Percentiles rank a stretch among this genome's conserved stretches.
phyloP scores from a whole-genome alignment of 2,113 vertebrate species.

The Dipodomys merriami region DNA sequence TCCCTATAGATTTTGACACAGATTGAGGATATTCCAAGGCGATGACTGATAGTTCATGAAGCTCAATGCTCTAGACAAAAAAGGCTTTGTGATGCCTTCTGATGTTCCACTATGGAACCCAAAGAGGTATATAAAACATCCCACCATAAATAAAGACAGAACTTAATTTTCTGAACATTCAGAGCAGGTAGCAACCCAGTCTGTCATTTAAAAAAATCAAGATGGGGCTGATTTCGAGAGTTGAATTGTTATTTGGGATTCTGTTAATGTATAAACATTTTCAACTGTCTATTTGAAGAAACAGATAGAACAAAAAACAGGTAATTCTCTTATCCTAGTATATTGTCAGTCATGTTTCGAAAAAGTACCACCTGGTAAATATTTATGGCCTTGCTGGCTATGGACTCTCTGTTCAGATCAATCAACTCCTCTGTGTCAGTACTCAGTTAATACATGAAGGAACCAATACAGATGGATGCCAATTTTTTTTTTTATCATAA shows the following conservation, averaged over 20 bases:
- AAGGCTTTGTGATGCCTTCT: not conserved
- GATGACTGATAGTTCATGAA: not conserved
- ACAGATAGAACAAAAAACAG: slow-evolving; percentile 16
- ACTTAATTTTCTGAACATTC: not conserved
- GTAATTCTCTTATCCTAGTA: not conserved
- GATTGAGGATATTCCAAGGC: not conserved
- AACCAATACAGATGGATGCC: not conserved
- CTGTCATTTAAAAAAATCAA: not conserved
- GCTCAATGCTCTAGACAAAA: not conserved
- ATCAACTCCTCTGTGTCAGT: not conserved
- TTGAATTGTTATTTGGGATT: not conserved
- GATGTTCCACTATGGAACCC: too few species aligned
- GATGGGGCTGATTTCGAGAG: not conserved
- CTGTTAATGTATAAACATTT: not conserved
- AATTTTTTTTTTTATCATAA: not conserved
- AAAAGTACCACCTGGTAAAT: not conserved
- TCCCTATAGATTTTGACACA: not conserved
- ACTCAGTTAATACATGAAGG: not conserved
- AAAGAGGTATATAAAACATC: too few species aligned
- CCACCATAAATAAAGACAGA: not conserved
- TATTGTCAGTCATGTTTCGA: not conserved
- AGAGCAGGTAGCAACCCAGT: not conserved
- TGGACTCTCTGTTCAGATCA: not conserved
- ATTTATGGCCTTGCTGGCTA: not conserved
- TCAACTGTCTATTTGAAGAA: slow-evolving; percentile 4